These are phyloP conservation scores for pig (Sus scrofa) DNA, from an alignment of 2,113 vertebrate species.

Conservation along the genomic window T2T-Sscrofa CM000815.6:96446001-96446500, in stretches of 20 bases:
- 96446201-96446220: neutral
- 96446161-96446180: neutral
- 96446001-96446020: neutral
- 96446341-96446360: neutral
- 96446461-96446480: neutral
- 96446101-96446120: neutral
- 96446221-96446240: neutral
- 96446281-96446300: neutral
- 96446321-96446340: neutral
- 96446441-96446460: neutral
- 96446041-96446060: neutral
- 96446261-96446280: neutral
- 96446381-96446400: neutral
- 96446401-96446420: neutral
- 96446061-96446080: rapidly evolving
- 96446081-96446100: neutral
- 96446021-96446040: neutral
- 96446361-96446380: neutral
- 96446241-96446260: neutral
- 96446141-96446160: neutral
- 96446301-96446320: neutral
- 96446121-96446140: neutral
- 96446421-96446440: neutral
- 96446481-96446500: rapidly evolving
- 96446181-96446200: neutral